Evolutionary conservation across 2,888 invertebrate genomes (phyloP).

Genomic region (Argyra leucocephala): DNA sequence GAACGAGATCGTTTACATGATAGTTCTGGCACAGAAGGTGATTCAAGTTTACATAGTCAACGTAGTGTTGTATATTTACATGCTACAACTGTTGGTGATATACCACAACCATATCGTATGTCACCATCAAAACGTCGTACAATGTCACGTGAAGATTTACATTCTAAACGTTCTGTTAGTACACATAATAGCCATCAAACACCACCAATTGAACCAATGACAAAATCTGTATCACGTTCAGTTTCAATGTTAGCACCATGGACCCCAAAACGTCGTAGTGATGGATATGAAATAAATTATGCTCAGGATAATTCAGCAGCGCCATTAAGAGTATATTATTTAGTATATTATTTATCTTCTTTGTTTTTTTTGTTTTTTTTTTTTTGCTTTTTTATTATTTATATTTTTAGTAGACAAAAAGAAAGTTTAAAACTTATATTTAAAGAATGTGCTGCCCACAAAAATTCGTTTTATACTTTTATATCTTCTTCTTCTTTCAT

Average conservation of each 20-base stretch:
- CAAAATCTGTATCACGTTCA: conserved; percentile 64
- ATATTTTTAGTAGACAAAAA: conserved; percentile 30
- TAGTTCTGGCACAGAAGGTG: conserved; percentile 59
- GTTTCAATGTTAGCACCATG: conserved; percentile 78
- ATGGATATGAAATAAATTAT: conserved; percentile 69
- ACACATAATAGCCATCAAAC: conserved; percentile 20
- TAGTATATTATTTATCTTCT: too few relatives aligned
- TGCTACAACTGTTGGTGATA: conserved; percentile 79
- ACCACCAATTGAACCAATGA: conserved; percentile 44
- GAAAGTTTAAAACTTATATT: conserved; percentile 36
- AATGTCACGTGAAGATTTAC: conserved; percentile 65
- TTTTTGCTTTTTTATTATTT: too few relatives aligned
- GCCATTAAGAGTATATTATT: conserved; percentile 30
- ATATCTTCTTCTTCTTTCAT: too few relatives aligned
- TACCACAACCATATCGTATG: conserved; percentile 62
- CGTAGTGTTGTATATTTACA: conserved; percentile 76
- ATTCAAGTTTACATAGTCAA: conserved; percentile 70
- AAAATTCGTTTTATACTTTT: too few relatives aligned
- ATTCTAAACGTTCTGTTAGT: conserved; percentile 39
- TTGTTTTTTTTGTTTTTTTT: too few relatives aligned
- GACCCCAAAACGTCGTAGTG: conserved; percentile 65
- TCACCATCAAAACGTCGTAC: conserved; percentile 50
- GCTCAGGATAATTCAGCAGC: conserved; percentile 49
- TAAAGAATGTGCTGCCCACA: neutral
- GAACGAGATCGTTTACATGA: conserved; percentile 41